phyloP scores from a whole-genome alignment of 2,888 invertebrate species.

The Villa cingulata region DNA sequence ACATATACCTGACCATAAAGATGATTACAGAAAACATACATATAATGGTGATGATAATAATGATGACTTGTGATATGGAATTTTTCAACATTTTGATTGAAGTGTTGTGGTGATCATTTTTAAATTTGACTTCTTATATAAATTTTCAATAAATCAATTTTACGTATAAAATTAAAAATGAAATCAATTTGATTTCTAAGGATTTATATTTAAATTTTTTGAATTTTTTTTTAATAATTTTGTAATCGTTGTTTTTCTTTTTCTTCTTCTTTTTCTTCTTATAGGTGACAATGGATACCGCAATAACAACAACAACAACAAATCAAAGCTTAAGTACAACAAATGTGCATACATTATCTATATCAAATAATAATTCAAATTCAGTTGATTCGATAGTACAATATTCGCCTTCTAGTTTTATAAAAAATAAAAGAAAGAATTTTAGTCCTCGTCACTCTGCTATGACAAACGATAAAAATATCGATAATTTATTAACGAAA shows the following conservation, averaged over 20 bases:
- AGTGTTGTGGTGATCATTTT: background rate
- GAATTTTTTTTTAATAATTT: too few relatives aligned
- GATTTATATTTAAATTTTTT: too few relatives aligned
- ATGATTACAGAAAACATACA: too few relatives aligned
- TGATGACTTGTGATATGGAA: too few relatives aligned
- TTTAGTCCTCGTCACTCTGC: conserved; percentile 10
- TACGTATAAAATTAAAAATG: too few relatives aligned
- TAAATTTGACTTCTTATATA: too few relatives aligned
- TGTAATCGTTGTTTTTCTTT: background rate
- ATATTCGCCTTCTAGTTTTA: conserved; percentile 1
- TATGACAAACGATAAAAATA: background rate
- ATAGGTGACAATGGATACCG: conserved; percentile 2
- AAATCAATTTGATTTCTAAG: too few relatives aligned
- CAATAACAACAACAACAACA: conserved; percentile 1
- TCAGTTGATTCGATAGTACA: background rate
- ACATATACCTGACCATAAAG: too few relatives aligned
- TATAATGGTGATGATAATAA: background rate
- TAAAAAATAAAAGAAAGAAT: conserved; percentile 11
- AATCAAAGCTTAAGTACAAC: conserved; percentile 1
- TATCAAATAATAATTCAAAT: background rate
- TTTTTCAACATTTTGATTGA: background rate
- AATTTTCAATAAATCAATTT: too few relatives aligned
- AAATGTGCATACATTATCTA: background rate
- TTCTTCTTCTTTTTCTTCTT: background rate
- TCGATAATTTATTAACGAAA: background rate